phyloP scores from a whole-genome alignment of 2,888 invertebrate genomes.

The Ophion obscuratus region DNA sequence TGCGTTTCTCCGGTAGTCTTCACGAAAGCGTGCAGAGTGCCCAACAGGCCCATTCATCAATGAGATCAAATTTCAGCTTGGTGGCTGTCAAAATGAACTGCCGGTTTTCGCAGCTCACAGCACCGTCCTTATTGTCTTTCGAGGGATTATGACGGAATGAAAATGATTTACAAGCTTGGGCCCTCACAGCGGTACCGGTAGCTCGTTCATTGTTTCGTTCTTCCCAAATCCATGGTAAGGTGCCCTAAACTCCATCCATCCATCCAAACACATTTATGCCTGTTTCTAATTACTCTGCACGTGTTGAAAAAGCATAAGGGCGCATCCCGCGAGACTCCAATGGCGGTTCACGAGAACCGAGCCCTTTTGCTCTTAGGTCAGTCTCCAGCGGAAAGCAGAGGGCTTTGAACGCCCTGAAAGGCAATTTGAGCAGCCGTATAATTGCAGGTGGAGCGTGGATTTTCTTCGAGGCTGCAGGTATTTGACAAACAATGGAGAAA shows the following conservation, averaged over 20 bases:
- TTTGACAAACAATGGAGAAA: background rate
- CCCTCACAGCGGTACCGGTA: constrained; percentile 49
- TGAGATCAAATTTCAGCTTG: too few species aligned
- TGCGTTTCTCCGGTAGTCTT: too few species aligned
- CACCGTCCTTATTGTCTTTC: background rate
- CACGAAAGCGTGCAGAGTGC: too few species aligned
- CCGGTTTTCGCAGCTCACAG: background rate
- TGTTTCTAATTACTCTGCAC: background rate
- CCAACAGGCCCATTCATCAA: too few species aligned
- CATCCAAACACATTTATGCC: background rate
- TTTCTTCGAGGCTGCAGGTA: constrained; percentile 52
- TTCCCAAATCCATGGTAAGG: background rate
- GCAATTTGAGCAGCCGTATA: constrained; percentile 27
- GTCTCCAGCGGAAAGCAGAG: background rate
- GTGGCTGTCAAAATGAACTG: background rate
- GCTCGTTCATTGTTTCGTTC: constrained; percentile 26
- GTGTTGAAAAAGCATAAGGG: background rate
- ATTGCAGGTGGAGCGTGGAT: constrained; percentile 11
- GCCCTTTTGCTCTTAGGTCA: background rate
- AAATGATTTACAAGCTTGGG: constrained; percentile 32
- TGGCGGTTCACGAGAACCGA: background rate
- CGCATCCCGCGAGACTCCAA: background rate
- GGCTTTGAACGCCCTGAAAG: background rate
- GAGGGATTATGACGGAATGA: background rate
- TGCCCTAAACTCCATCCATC: background rate